These are phyloP conservation scores for Coenonympha arcania DNA, from an alignment of 2,888 invertebrate species.

Conservation along the genomic window DNA sequence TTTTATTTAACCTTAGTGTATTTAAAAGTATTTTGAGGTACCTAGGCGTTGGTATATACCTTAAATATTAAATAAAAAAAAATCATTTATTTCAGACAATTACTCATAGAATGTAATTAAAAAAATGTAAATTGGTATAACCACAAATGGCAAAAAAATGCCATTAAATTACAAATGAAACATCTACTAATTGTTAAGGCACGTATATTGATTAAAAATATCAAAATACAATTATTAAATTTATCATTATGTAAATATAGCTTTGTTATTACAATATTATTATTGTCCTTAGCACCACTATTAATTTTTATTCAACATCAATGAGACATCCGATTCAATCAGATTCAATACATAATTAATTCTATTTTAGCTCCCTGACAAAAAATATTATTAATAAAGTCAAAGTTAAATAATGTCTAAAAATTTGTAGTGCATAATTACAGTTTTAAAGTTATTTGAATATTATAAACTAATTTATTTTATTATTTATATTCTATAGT, in stretches of 20 bases:
- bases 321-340: no score
- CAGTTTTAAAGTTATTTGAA: not conserved
- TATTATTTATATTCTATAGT: not conserved
- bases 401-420: not conserved
- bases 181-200: slow-evolving; percentile 47
- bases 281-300: slow-evolving; percentile 52
- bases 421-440: not conserved
- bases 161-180: slow-evolving; percentile 30
- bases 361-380: no score
- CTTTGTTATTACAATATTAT: slow-evolving; percentile 33
- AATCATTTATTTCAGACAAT: no score
- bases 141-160: not conserved
- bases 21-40: not conserved
- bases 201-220: slow-evolving; percentile 53
- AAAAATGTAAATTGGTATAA: no score
- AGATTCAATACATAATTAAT: no score
- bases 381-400: not conserved
- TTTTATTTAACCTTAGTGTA: slow-evolving; percentile 24
- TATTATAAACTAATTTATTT: not conserved
- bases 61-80: no score
- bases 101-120: no score
- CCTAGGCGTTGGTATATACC: no score
- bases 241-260: slow-evolving; percentile 48
- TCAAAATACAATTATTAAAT: slow-evolving; percentile 44
- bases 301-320: slow-evolving; percentile 9